Percentiles rank a stretch among this genome's conserved stretches.
phyloP scores from a whole-genome alignment of 2,888 invertebrate species.

The Hydroisotoma schaefferi region DNA sequence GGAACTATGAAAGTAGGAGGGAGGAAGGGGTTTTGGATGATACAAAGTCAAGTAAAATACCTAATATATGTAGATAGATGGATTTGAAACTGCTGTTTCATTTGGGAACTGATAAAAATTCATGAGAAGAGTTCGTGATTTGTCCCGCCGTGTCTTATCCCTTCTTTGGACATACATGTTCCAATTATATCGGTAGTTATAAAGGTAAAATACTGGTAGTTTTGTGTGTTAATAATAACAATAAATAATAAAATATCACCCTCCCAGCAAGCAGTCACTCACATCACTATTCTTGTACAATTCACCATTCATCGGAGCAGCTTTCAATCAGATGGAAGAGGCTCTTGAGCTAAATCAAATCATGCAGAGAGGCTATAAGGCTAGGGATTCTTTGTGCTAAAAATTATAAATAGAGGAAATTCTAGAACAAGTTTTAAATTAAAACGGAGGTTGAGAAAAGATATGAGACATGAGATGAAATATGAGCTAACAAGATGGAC shows the following conservation, averaged over 20 bases:
- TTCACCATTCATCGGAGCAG: background rate
- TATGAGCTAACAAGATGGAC: constrained; percentile 6
- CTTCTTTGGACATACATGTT: constrained; percentile 13
- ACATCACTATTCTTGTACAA: background rate
- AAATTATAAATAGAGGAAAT: too few species aligned
- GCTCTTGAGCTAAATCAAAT: too few species aligned
- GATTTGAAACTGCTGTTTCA: constrained; percentile 5
- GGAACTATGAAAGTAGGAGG: background rate
- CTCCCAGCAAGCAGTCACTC: too few species aligned
- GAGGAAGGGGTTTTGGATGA: background rate
- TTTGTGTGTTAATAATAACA: constrained; percentile 3
- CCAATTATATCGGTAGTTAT: constrained; percentile 8
- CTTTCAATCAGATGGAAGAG: background rate
- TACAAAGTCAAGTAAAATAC: background rate
- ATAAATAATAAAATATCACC: background rate
- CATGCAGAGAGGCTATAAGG: too few species aligned
- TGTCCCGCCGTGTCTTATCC: constrained; percentile 11
- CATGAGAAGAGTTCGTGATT: constrained; percentile 11
- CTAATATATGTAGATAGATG: too few species aligned
- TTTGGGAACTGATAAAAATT: background rate
- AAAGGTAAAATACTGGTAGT: too few species aligned
- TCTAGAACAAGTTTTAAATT: too few species aligned
- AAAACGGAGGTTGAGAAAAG: too few species aligned
- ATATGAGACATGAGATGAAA: constrained; percentile 3
- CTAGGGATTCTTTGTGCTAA: background rate